Evolutionary conservation across 2,888 invertebrate genomes (phyloP).

Genomic region (Leptura quadrifasciata): DNA sequence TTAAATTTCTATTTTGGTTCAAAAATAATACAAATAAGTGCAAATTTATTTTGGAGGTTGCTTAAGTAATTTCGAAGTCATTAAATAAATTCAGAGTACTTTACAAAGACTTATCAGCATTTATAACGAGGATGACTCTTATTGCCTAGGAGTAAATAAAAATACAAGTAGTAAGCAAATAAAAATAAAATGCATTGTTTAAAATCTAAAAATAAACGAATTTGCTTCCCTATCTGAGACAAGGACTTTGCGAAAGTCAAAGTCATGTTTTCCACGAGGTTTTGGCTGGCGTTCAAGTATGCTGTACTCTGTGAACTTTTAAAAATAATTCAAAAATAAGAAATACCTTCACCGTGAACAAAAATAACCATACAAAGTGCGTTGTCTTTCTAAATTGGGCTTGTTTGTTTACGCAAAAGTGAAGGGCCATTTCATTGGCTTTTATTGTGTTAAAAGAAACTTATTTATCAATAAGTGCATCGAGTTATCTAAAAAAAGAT

Average conservation of each 20-base stretch:
- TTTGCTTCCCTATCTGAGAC: conserved; percentile 21
- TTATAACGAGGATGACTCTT: neutral
- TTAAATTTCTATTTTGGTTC: neutral
- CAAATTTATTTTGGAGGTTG: no score
- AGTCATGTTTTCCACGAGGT: conserved; percentile 38
- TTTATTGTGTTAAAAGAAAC: no score
- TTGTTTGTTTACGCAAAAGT: conserved; percentile 35
- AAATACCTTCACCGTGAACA: conserved; percentile 38
- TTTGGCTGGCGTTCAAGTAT: conserved; percentile 42
- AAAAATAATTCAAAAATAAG: conserved; percentile 45
- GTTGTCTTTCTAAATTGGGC: conserved; percentile 49
- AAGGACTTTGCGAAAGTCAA: conserved; percentile 33
- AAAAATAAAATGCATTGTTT: conserved; percentile 1
- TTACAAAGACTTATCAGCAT: neutral
- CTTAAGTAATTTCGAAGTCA: no score
- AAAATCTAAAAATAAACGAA: conserved; percentile 9
- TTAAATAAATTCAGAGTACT: neutral
- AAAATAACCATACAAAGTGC: conserved; percentile 50
- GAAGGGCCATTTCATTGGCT: conserved; percentile 1
- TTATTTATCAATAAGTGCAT: no score
- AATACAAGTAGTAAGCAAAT: neutral
- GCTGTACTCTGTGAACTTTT: conserved; percentile 43
- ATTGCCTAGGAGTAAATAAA: neutral
- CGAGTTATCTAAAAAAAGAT: no score
- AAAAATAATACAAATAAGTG: no score